These are phyloP conservation scores for Catharus fuscescens DNA, from an alignment of 2,113 vertebrate genomes.

Conservation along the genomic window DNA sequence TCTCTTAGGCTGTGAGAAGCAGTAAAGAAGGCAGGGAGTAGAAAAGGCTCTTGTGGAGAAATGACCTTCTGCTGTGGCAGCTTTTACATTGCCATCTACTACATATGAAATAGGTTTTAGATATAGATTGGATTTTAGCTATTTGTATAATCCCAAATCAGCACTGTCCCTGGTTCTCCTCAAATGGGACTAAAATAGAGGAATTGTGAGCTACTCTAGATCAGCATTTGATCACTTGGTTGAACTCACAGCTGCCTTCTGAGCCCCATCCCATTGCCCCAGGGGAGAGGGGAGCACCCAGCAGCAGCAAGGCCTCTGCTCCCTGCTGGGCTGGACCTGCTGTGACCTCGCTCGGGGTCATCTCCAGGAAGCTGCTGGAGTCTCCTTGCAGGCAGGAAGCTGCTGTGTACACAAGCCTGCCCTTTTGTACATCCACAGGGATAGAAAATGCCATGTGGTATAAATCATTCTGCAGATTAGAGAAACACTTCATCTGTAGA, in stretches of 20 bases:
- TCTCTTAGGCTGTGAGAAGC: background rate
- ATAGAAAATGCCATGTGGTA: background rate
- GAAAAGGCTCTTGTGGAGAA: background rate
- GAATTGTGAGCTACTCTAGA: background rate
- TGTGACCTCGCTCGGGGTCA: background rate
- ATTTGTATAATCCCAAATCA: background rate
- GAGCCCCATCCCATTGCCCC: background rate
- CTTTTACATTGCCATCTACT: background rate
- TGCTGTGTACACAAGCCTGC: background rate
- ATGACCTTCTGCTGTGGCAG: background rate
- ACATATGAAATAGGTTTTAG: background rate
- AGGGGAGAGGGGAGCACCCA: background rate
- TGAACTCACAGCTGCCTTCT: background rate
- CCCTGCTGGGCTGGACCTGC: rapidly evolving
- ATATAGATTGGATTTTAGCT: background rate
- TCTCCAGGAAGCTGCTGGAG: background rate
- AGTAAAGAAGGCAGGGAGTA: background rate
- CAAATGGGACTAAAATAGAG: background rate
- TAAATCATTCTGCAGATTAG: background rate
- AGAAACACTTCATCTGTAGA: background rate
- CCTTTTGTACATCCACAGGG: background rate
- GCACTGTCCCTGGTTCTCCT: background rate
- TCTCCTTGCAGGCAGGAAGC: background rate
- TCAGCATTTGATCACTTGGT: background rate
- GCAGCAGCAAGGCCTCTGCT: background rate